These are phyloP conservation scores for Sternotherus odoratus DNA, from an alignment of 2,797 vertebrate genomes.

Conservation along the genomic window DNA sequence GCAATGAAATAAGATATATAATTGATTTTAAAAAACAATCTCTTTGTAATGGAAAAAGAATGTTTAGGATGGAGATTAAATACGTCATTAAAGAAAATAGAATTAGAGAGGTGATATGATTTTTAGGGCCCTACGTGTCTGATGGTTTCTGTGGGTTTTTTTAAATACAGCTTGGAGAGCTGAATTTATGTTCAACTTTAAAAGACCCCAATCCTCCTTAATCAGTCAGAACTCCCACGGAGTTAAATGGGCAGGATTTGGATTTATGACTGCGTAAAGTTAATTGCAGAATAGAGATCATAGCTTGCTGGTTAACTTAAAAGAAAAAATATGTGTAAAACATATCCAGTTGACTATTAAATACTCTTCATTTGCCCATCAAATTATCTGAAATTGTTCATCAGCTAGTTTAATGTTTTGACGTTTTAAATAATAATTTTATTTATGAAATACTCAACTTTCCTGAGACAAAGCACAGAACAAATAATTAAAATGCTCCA, in stretches of 20 bases:
- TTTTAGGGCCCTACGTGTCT: background rate
- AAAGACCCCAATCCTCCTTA: background rate
- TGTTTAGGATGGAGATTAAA: background rate
- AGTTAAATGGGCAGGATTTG: background rate
- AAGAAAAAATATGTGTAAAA: too few species aligned
- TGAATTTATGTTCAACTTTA: background rate
- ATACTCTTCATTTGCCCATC: too few species aligned
- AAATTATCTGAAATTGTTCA: too few species aligned
- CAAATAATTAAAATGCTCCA: too few species aligned
- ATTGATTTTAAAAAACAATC: background rate
- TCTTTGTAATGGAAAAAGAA: background rate
- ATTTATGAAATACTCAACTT: too few species aligned
- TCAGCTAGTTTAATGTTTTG: too few species aligned
- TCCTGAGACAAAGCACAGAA: too few species aligned
- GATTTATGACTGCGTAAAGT: too few species aligned
- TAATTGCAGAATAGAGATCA: too few species aligned
- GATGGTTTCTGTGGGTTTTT: background rate
- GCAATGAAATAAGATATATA: background rate
- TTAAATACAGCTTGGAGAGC: background rate
- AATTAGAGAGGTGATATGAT: background rate
- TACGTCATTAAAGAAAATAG: background rate
- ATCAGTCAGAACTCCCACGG: background rate
- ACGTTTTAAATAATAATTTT: too few species aligned
- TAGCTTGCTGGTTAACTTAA: too few species aligned
- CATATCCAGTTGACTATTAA: too few species aligned